Evolutionary conservation across 2,113 vertebrate species (phyloP).

Genomic region (Perca fluviatilis): DNA sequence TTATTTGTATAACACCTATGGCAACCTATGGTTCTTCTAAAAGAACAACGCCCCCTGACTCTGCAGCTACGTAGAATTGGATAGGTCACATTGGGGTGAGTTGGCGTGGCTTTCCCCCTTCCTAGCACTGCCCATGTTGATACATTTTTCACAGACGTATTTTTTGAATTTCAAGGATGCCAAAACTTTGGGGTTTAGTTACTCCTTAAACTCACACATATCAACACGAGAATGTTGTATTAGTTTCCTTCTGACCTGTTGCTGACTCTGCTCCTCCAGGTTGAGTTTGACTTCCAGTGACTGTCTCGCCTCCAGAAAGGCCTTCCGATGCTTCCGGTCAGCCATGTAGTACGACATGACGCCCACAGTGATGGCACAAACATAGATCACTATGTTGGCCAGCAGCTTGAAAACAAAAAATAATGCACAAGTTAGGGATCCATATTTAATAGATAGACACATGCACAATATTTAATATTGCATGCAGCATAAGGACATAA

Average conservation of each 20-base stretch:
- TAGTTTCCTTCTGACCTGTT: constrained; percentile 87
- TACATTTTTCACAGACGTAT: no score
- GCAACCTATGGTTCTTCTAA: no score
- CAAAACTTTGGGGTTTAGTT: no score
- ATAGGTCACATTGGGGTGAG: no score
- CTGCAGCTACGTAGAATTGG: no score
- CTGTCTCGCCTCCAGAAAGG: constrained; percentile 95
- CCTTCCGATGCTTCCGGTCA: constrained; percentile 96
- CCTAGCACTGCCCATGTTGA: no score
- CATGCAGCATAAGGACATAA: not conserved
- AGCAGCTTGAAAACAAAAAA: constrained; percentile 84
- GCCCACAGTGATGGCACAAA: constrained; percentile 92
- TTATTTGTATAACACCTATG: no score
- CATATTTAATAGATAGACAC: no score
- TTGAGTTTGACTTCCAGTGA: constrained; percentile 97
- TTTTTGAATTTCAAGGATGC: no score
- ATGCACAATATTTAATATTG: not conserved
- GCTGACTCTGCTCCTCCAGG: constrained; percentile 97
- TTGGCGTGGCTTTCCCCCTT: no score
- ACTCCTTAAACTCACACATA: not conserved
- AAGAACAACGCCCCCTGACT: no score
- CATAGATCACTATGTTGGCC: constrained; percentile 93
- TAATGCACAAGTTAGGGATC: constrained; percentile 1
- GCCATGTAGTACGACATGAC: constrained; percentile 99
- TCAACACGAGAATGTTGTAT: not conserved